Evolutionary conservation across 2,888 invertebrate species (phyloP).

Genomic region (Mesorhabditis spiculigera): DNA sequence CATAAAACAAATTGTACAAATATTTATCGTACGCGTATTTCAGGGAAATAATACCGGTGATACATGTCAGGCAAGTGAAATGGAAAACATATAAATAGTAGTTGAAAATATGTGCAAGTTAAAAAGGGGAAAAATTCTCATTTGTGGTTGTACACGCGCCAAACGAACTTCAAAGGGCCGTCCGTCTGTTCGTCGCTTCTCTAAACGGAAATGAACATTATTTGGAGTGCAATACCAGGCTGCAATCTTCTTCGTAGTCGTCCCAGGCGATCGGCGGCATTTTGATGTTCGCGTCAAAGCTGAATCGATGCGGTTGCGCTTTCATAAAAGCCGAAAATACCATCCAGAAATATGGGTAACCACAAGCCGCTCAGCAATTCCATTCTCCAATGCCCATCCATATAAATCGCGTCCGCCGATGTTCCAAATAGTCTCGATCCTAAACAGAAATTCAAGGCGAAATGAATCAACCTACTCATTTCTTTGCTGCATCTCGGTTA

Average conservation of each 20-base stretch:
- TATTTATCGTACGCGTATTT: too few relatives aligned
- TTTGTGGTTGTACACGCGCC: not conserved
- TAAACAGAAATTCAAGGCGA: conserved; percentile 58
- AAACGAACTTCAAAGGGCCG: not conserved
- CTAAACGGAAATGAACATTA: not conserved
- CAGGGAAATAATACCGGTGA: too few relatives aligned
- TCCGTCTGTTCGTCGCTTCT: not conserved
- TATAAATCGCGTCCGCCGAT: conserved; percentile 82
- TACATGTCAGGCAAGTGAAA: too few relatives aligned
- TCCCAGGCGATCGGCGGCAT: conserved; percentile 41
- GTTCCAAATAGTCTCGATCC: conserved; percentile 80
- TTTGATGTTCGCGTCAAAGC: conserved; percentile 50
- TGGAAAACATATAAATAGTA: too few relatives aligned
- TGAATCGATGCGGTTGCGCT: conserved; percentile 12
- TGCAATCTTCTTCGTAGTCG: conserved; percentile 8
- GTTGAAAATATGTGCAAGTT: too few relatives aligned
- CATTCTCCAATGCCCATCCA: conserved; percentile 62
- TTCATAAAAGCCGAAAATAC: conserved; percentile 12
- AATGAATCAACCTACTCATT: conserved; percentile 42
- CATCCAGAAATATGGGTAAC: conserved; percentile 46
- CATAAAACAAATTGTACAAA: too few relatives aligned
- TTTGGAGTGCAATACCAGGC: not conserved
- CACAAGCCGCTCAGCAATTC: conserved; percentile 43
- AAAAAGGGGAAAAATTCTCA: too few relatives aligned
- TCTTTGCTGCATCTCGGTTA: not conserved